Percentiles rank a stretch among this genome's conserved stretches.
These are phyloP conservation scores for Cantharis rufa DNA, from an alignment of 2,888 invertebrate genomes.

Conservation along the genomic window DNA sequence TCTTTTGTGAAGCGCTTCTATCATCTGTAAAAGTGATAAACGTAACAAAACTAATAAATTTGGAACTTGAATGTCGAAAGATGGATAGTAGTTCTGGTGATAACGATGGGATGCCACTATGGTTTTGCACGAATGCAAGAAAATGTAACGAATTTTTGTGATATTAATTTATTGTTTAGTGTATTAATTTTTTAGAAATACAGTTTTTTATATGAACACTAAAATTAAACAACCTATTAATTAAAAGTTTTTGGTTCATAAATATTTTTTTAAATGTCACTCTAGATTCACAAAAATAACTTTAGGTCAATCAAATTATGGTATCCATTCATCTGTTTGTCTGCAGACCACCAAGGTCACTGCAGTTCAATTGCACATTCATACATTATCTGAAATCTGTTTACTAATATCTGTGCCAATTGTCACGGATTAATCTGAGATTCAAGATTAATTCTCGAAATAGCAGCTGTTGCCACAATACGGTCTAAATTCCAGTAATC, in stretches of 20 bases:
- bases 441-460: no score
- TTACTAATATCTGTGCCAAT: no score
- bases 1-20: slow-evolving; percentile 11
- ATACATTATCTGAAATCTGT: no score
- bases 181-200: background rate
- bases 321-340: no score
- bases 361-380: no score
- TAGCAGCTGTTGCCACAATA: no score
- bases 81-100: slow-evolving; percentile 9
- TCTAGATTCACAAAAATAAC: background rate
- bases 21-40: slow-evolving; percentile 7
- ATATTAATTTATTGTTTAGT: background rate
- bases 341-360: no score
- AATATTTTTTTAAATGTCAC: no score
- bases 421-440: no score
- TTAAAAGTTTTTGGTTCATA: background rate
- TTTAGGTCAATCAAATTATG: background rate
- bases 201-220: background rate
- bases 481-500: no score
- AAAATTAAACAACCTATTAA: background rate
- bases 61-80: slow-evolving; percentile 20
- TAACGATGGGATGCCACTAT: slow-evolving; percentile 21
- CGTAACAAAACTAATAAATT: slow-evolving; percentile 1
- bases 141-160: background rate
- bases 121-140: slow-evolving; percentile 24